Percentiles rank a stretch among this genome's conserved stretches.
These are phyloP conservation scores for Heloderma charlesbogerti DNA, from an alignment of 2,113 vertebrate genomes.

Conservation along the genomic window DNA sequence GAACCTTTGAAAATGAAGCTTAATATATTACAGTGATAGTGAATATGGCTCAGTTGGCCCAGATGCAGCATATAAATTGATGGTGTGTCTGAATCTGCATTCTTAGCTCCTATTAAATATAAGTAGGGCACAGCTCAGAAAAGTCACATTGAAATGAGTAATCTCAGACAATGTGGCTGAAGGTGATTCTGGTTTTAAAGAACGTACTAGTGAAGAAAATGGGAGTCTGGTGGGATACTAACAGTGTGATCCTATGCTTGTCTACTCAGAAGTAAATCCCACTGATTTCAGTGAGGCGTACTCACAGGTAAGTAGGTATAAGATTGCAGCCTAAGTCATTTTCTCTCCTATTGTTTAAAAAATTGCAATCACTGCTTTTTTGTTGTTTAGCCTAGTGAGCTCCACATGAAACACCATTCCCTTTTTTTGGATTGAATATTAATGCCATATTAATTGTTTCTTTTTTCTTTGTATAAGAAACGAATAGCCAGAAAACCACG, in stretches of 20 bases:
- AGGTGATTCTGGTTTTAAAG: not conserved
- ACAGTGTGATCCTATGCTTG: not conserved
- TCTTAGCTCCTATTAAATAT: not conserved
- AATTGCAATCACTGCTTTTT: no score
- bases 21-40: not conserved
- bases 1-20: not conserved
- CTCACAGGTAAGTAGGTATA: no score
- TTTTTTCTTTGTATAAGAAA: not conserved
- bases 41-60: not conserved
- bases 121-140: not conserved
- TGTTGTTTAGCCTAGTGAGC: not conserved
- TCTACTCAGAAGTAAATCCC: no score
- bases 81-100: slow-evolving; percentile 4
- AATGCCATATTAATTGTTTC: not conserved
- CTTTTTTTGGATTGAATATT: not conserved
- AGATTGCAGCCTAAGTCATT: not conserved
- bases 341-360: not conserved
- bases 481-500: not conserved
- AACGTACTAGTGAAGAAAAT: not conserved
- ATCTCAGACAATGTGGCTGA: not conserved
- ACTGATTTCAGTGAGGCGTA: no score
- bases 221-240: not conserved
- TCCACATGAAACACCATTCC: not conserved
- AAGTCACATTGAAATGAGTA: slow-evolving; percentile 19
- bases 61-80: slow-evolving; percentile 6